Evolutionary conservation across 2,888 invertebrate species (phyloP).

Genomic region (Pseudococcus longispinus): DNA sequence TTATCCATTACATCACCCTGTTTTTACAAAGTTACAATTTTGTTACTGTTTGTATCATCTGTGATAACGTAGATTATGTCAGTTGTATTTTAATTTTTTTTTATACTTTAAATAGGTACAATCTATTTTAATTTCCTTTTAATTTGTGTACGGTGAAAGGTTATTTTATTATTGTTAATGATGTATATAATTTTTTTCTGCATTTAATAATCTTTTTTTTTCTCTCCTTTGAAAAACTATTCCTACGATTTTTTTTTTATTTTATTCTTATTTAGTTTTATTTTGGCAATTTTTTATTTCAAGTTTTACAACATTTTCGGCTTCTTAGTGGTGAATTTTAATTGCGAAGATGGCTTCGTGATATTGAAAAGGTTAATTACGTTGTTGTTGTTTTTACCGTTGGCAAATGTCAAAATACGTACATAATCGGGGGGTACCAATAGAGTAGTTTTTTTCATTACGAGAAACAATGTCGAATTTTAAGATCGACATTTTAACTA

Average conservation of each 20-base stretch:
- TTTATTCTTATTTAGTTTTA: constrained; percentile 17
- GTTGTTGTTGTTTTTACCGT: constrained; percentile 12
- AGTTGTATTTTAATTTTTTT: constrained; percentile 48
- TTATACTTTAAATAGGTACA: constrained; percentile 44
- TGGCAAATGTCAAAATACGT: constrained; percentile 16
- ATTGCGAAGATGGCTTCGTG: neutral
- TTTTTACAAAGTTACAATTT: constrained; percentile 54
- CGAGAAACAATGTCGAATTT: neutral
- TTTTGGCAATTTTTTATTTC: constrained; percentile 31
- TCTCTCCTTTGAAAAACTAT: constrained; percentile 38
- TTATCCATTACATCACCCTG: constrained; percentile 7
- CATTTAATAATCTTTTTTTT: constrained; percentile 38
- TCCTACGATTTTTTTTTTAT: constrained; percentile 20
- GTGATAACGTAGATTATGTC: constrained; percentile 54
- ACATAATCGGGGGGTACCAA: neutral
- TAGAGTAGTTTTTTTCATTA: constrained; percentile 18
- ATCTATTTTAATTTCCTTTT: constrained; percentile 43
- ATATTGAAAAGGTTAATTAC: constrained; percentile 28
- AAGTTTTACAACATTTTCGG: neutral
- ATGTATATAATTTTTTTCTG: constrained; percentile 42
- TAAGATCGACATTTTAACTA: constrained; percentile 25
- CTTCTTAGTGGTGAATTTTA: neutral
- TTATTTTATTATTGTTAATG: constrained; percentile 39
- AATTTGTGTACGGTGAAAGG: constrained; percentile 42
- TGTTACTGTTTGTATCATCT: constrained; percentile 55